Evolutionary conservation across 2,113 vertebrate genomes (phyloP).

Genomic region (Arenaria interpres): DNA sequence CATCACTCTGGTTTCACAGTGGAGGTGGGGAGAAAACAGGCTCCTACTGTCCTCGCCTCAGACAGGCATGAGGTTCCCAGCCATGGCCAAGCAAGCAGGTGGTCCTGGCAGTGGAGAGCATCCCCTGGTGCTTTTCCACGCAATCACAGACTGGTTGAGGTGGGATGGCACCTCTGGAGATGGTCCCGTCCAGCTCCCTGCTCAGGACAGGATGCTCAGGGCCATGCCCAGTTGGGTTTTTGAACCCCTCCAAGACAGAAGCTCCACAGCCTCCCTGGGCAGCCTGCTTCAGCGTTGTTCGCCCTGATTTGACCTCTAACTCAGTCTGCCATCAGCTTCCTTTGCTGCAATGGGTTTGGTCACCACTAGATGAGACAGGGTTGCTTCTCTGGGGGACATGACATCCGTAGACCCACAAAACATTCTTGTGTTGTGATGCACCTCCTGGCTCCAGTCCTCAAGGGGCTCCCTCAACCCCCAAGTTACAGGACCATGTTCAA

Average conservation of each 20-base stretch:
- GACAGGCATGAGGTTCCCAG: background rate
- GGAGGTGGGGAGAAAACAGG: background rate
- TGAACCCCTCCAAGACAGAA: background rate
- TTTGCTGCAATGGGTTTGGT: background rate
- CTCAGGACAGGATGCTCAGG: background rate
- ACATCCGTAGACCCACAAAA: too few species aligned
- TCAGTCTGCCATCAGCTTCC: background rate
- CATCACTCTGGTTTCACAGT: background rate
- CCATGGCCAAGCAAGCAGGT: background rate
- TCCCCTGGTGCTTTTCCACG: background rate
- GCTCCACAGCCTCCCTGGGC: background rate
- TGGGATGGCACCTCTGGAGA: background rate
- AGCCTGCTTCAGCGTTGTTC: background rate
- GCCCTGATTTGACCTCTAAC: background rate
- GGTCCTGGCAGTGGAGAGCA: background rate
- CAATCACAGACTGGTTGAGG: background rate
- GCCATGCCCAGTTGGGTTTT: rapidly evolving
- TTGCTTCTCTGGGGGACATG: background rate
- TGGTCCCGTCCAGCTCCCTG: background rate
- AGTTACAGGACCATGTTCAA: background rate
- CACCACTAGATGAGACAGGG: background rate
- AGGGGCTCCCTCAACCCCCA: background rate
- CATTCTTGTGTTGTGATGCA: background rate
- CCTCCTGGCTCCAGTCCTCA: background rate
- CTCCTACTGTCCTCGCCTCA: background rate